Conservation (phyloP, 2,888 invertebrate species). For the Zeuzera pyrina region DNA sequence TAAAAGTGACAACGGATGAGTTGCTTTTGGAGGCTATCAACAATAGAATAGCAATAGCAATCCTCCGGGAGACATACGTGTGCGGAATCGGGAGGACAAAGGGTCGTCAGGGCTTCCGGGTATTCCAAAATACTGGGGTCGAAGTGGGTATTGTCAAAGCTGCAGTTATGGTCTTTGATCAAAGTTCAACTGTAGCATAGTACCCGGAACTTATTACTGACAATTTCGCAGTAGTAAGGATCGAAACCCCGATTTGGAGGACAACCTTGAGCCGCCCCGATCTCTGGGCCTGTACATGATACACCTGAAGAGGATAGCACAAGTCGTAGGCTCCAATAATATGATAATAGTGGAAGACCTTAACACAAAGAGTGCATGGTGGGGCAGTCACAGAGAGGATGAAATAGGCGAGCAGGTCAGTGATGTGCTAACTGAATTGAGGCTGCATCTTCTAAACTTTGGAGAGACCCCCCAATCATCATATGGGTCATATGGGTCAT, state of each 20-base stretch:
- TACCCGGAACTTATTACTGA: constrained; percentile 8
- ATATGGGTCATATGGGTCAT: too few species aligned
- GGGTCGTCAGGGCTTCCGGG: background rate
- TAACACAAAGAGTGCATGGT: constrained; percentile 5
- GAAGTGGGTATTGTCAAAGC: constrained; percentile 8
- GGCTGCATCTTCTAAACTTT: constrained; percentile 1
- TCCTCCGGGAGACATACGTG: background rate
- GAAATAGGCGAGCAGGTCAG: background rate
- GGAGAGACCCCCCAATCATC: constrained; percentile 4
- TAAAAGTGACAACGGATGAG: background rate
- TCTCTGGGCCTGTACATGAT: background rate
- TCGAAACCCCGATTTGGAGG: constrained; percentile 4
- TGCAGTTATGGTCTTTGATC: constrained; percentile 8
- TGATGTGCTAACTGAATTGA: background rate
- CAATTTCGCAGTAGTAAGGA: constrained; percentile 8
- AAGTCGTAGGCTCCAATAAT: background rate
- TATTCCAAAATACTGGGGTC: constrained; percentile 1
- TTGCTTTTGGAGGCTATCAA: background rate
- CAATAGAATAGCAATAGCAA: background rate
- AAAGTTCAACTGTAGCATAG: constrained; percentile 4
- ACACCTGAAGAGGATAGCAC: background rate
- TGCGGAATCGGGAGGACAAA: too few species aligned
- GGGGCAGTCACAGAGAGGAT: constrained; percentile 2
- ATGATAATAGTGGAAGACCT: constrained; percentile 3
- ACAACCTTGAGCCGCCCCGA: background rate